Evolutionary conservation across 2,113 vertebrate species (phyloP).

Genomic region (Donacobius atricapilla): DNA sequence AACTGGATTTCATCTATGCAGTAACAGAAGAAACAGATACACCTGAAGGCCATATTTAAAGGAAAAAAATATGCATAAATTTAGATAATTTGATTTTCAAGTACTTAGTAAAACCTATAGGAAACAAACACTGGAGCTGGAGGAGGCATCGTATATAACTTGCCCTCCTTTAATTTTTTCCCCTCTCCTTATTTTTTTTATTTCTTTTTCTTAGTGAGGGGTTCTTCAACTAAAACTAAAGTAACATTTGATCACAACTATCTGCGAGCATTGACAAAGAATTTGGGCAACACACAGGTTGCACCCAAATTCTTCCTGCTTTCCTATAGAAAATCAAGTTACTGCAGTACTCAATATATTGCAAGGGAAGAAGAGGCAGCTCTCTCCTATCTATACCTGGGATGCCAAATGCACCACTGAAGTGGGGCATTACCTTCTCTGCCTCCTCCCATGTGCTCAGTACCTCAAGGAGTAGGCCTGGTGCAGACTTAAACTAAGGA

Average conservation of each 20-base stretch:
- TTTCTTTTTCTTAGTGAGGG: background rate
- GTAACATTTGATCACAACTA: background rate
- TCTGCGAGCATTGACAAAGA: rapidly evolving
- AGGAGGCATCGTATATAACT: background rate
- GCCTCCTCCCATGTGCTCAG: background rate
- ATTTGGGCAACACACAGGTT: background rate
- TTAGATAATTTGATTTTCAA: background rate
- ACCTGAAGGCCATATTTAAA: background rate
- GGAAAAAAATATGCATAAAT: background rate
- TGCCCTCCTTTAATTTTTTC: background rate
- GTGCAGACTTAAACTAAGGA: background rate
- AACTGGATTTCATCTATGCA: background rate
- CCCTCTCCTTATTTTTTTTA: background rate
- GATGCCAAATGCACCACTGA: background rate
- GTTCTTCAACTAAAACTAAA: background rate
- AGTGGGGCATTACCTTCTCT: background rate
- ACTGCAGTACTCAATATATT: background rate
- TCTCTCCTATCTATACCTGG: background rate
- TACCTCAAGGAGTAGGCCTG: background rate
- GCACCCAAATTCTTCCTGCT: background rate
- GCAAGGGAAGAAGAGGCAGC: background rate
- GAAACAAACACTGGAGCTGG: background rate
- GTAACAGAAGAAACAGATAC: background rate
- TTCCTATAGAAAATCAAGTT: background rate
- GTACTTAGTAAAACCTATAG: background rate